Evolutionary conservation across 2,113 vertebrate genomes (phyloP), one percentile per base, ranked within the genome.

Genomic region (Brachirus orientalis): DNA sequence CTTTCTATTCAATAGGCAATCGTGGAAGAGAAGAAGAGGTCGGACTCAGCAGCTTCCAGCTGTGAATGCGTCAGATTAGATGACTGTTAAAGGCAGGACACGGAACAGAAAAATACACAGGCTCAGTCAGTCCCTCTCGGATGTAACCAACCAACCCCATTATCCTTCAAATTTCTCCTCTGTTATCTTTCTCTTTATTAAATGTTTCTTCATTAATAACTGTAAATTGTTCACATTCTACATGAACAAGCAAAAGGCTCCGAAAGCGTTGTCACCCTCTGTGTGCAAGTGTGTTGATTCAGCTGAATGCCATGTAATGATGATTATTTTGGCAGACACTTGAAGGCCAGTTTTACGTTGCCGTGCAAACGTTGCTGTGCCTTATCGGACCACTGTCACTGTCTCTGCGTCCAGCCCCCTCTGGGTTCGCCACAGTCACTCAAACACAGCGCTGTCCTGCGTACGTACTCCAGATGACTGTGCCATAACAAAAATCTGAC

Each of bases 41-140:
- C 4, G 70, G 56, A 81, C 64, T 83, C 74, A 51, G 84, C 76
- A 63, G 80, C 87, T 86, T 84, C 87, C 78, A 85, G 85, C 82
- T 89, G 82, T 72, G 83, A 82, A 62, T 61, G 77, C 45, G 71
- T 88, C 85, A 85, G 73, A 79, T 57, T 75, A 69, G 22, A 69
- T 87, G 80, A 80, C 44, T 56, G 67, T 87, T 83, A 69, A 63
- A 61, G 33, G 22, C 35, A 18, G 54, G 22, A 47, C 54, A 50
- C 37, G 59, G 43, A 56, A 64, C 18, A 47, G 44, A 41, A 22
- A 52, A 69, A 74, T 4, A 50, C 50, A 19, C 43, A 52, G 44
- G 50, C 65, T 61, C 64, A 48, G 64, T 51, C 59, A 19, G 35
- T 40, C 41, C 63, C 48, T 2, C 36, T 65, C 14, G 1, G 35